Conservation (phyloP, 2,797 vertebrate species). For the Rhinoraja longicauda region DNA sequence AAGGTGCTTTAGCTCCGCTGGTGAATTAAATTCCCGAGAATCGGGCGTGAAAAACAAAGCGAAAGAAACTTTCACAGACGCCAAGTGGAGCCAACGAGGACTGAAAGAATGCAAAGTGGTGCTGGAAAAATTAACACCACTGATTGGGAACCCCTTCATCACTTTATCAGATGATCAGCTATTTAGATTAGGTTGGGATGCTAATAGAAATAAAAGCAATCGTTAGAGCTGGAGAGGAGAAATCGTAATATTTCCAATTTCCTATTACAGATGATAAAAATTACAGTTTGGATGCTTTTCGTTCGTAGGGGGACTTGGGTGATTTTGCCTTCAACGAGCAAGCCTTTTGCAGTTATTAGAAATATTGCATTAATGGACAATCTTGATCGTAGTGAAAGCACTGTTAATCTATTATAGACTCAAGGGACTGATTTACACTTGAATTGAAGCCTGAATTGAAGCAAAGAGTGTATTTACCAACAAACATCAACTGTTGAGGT, state of each 20-base stretch:
- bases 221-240: not conserved
- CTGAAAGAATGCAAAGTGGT: conserved; percentile 10
- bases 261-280: not conserved
- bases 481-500: not conserved
- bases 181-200: not conserved
- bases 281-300: not conserved
- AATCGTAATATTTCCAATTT: not conserved
- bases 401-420: not conserved
- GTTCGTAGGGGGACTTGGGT: not conserved
- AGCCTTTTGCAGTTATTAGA: not conserved
- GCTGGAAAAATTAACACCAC: not conserved
- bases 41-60: no score
- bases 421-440: not conserved
- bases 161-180: not conserved
- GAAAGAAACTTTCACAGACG: not conserved
- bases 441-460: not conserved
- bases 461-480: not conserved
- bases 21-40: not conserved
- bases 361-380: not conserved
- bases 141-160: not conserved
- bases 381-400: not conserved
- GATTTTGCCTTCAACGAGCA: not conserved
- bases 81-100: not conserved
- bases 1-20: not conserved
- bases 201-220: not conserved